phyloP scores from a whole-genome alignment of 2,113 vertebrate genomes.

The Brienomyrus brachyistius region DNA sequence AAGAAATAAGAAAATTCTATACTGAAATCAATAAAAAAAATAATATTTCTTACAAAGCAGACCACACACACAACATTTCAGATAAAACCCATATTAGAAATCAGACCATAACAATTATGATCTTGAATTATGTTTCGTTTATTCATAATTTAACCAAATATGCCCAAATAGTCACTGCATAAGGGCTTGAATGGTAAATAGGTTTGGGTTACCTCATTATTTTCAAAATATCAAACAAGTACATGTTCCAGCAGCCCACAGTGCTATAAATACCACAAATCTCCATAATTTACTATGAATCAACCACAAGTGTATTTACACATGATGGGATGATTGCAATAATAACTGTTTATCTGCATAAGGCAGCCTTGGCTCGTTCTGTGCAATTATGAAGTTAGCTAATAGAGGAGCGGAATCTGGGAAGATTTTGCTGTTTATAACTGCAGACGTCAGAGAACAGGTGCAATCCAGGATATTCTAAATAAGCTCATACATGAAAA shows the following conservation, averaged over 20 bases:
- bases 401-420: background rate
- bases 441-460: background rate
- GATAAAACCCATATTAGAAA: background rate
- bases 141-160: background rate
- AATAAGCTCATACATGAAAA: background rate
- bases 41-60: background rate
- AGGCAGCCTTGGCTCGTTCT: background rate
- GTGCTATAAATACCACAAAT: background rate
- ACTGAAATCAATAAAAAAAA: background rate
- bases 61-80: background rate
- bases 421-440: background rate
- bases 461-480: background rate
- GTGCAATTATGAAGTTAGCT: background rate
- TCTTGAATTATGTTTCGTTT: background rate
- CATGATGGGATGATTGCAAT: slow-evolving; percentile 1
- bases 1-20: background rate
- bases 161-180: background rate
- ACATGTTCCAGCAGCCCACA: background rate
- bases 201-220: background rate
- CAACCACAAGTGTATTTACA: background rate
- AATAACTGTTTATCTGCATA: background rate
- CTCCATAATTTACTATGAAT: background rate
- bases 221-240: background rate
- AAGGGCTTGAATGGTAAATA: background rate
- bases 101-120: background rate